These are phyloP conservation scores for Brevipalpus yothersi DNA, from an alignment of 1,140 invertebrate species.

Conservation along the genomic window DNA sequence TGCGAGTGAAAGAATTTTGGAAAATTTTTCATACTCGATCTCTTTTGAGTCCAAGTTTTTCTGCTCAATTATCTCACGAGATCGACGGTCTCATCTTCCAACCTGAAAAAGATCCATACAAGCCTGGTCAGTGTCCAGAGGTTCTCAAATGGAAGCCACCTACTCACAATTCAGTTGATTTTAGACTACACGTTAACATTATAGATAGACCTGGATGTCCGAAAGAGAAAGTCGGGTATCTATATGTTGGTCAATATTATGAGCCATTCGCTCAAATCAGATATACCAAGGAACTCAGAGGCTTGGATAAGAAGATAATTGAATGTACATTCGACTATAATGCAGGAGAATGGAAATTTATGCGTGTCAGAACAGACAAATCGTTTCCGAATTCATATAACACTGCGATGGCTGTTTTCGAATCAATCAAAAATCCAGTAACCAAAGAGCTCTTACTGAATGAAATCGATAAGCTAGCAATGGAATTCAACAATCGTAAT, in stretches of 20 bases:
- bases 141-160: slow-evolving; percentile 96
- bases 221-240: slow-evolving; percentile 11
- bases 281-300: slow-evolving; percentile 38
- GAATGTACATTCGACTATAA: slow-evolving; percentile 51
- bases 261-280: slow-evolving; percentile 15
- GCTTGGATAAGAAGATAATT: slow-evolving; percentile 76
- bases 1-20: slow-evolving; percentile 71
- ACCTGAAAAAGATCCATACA: slow-evolving; percentile 38
- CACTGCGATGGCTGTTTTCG: slow-evolving; percentile 37
- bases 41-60: slow-evolving; percentile 61
- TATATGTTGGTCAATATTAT: slow-evolving; percentile 14
- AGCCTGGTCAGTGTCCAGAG: slow-evolving; percentile 46
- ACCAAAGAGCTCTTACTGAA: slow-evolving; percentile 49
- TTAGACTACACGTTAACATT: slow-evolving; percentile 53
- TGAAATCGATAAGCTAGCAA: slow-evolving; percentile 29
- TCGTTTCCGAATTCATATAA: slow-evolving; percentile 70
- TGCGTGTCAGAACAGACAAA: slow-evolving; percentile 90
- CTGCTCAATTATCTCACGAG: slow-evolving; percentile 59
- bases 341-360: slow-evolving; percentile 61
- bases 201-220: slow-evolving; percentile 37
- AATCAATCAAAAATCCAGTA: slow-evolving; percentile 41
- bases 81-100: slow-evolving; percentile 97
- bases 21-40: slow-evolving; percentile 38
- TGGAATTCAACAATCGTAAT: neutral
- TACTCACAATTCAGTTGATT: slow-evolving; percentile 82